Percentiles rank a stretch among this genome's conserved stretches.
phyloP scores from a whole-genome alignment of 2,113 vertebrate species.

The Cochlearius cochlearius region DNA sequence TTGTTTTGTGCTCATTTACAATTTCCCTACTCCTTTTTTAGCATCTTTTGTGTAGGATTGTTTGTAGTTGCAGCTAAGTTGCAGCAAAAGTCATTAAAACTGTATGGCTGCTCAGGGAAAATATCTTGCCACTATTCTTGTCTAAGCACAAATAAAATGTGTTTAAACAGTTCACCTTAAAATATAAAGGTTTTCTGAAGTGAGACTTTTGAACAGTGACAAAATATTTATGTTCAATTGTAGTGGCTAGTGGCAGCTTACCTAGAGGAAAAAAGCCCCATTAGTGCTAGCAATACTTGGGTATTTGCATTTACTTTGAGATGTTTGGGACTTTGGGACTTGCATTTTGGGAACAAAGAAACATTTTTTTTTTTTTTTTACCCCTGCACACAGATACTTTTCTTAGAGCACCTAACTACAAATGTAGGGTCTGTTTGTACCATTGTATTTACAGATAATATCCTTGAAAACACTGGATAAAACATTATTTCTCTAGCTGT shows the following conservation, averaged over 20 bases:
- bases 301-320: neutral
- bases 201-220: neutral
- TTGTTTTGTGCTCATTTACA: neutral
- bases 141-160: neutral
- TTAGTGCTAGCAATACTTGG: neutral
- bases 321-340: neutral
- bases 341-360: neutral
- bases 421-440: too few species aligned
- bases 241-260: neutral
- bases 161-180: neutral
- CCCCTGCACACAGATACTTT: neutral
- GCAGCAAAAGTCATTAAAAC: neutral
- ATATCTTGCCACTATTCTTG: neutral
- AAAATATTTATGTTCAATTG: neutral
- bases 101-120: neutral
- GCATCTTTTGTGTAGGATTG: neutral
- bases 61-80: neutral
- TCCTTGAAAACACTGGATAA: too few species aligned
- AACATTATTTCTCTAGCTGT: too few species aligned
- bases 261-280: neutral
- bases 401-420: neutral
- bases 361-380: neutral
- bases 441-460: too few species aligned
- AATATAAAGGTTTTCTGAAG: neutral
- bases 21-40: neutral